A percentile compares a stretch with the other conserved stretches of the same genome.
phyloP scores from a whole-genome alignment of 53 echinoderm and acorn worm species.

The Stichopus horrens region DNA sequence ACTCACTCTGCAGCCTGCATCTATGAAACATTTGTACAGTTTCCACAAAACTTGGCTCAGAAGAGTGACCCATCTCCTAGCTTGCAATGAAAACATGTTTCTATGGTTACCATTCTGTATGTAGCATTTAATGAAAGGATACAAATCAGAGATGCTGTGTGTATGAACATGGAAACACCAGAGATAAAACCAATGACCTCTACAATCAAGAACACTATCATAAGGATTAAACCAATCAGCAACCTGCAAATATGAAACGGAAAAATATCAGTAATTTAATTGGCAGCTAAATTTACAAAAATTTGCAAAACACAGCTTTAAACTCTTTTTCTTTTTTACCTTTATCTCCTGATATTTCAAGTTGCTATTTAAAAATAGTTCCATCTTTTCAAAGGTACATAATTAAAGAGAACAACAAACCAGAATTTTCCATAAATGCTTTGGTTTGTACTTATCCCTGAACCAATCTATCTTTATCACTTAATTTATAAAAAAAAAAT shows the following conservation, averaged over 20 bases:
- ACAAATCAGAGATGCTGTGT: slow-evolving; percentile 73
- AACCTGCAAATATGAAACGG: slow-evolving; percentile 49
- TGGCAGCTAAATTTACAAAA: neutral
- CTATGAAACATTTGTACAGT: no score
- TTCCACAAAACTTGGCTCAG: no score
- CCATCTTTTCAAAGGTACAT: no score
- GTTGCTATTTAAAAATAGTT: neutral
- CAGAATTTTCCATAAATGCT: no score
- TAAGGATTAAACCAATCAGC: slow-evolving; percentile 70
- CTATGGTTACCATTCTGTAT: neutral
- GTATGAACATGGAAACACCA: slow-evolving; percentile 85
- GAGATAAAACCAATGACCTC: slow-evolving; percentile 87
- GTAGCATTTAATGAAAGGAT: slow-evolving; percentile 64
- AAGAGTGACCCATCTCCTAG: no score
- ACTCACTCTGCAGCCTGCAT: no score
- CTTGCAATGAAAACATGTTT: no score
- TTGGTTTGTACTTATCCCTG: no score
- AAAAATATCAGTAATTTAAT: neutral
- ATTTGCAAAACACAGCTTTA: neutral
- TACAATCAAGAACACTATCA: slow-evolving; percentile 67
- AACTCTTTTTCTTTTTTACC: slow-evolving; percentile 1
- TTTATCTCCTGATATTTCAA: neutral
- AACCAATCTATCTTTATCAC: no score
- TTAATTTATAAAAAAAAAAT: no score
- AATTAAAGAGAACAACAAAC: no score